Percentiles rank a stretch among this genome's conserved stretches.
Conservation (phyloP, 2,888 invertebrate genomes). For the Strigamia transsilvanica region DNA sequence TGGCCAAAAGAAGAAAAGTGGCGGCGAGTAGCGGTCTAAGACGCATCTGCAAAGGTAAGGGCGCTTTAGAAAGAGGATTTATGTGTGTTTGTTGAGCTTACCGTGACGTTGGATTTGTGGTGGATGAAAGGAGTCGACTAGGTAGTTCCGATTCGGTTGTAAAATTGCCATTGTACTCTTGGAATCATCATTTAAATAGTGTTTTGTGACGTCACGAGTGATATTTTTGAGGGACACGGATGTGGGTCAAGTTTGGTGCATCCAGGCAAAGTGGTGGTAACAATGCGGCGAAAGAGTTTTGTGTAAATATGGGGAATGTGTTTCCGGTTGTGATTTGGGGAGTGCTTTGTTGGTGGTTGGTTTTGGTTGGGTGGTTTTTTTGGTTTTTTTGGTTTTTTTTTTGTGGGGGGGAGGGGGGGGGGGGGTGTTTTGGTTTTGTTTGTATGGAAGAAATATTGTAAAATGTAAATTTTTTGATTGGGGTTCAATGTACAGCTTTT, state of each 20-base stretch:
- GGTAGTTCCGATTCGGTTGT: not conserved
- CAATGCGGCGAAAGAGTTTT: not conserved
- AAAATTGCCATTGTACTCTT: not conserved
- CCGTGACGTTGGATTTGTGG: not conserved
- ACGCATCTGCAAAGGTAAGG: not conserved
- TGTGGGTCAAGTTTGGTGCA: not conserved
- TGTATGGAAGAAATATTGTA: not conserved
- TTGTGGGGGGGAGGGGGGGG: too few species aligned
- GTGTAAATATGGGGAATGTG: not conserved
- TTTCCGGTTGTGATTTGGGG: not conserved
- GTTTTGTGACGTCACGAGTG: not conserved
- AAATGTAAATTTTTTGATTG: not conserved
- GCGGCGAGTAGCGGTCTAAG: not conserved
- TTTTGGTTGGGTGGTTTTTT: not conserved
- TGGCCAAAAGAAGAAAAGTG: not conserved
- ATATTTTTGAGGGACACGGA: not conserved
- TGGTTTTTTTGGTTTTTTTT: not conserved
- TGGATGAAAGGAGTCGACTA: not conserved
- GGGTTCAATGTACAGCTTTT: not conserved
- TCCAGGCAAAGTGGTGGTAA: not conserved
- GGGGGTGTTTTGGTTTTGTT: not conserved
- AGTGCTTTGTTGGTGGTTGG: too few species aligned
- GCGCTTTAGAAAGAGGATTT: not conserved
- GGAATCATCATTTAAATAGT: not conserved
- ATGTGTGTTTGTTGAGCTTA: not conserved